phyloP scores from a whole-genome alignment of 2,113 vertebrate species.

The Chaetops frenatus region DNA sequence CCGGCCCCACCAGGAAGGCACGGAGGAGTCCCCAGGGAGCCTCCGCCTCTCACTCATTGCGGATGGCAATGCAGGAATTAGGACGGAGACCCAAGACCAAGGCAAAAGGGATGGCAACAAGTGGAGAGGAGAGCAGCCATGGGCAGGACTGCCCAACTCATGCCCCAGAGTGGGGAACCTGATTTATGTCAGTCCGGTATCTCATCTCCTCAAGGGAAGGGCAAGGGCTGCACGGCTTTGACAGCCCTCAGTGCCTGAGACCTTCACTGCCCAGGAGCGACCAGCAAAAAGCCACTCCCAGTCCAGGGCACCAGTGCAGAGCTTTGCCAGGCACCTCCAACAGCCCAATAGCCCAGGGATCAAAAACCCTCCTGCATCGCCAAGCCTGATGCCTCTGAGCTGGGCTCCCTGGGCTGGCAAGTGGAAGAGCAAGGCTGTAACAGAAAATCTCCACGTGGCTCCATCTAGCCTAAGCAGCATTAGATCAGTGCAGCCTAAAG shows the following conservation, averaged over 20 bases:
- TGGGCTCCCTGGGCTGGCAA: background rate
- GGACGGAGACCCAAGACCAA: background rate
- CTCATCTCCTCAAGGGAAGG: background rate
- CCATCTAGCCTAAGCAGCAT: background rate
- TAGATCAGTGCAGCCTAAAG: background rate
- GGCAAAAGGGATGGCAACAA: background rate
- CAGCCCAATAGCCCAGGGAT: background rate
- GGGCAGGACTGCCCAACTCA: background rate
- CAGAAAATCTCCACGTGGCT: background rate
- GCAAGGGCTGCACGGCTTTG: background rate
- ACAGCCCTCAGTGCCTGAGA: background rate
- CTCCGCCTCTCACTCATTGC: background rate
- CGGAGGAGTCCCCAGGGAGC: fast-evolving
- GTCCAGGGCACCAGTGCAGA: fast-evolving
- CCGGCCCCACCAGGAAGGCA: fast-evolving
- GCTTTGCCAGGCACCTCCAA: background rate
- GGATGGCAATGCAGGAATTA: background rate
- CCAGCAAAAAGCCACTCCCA: background rate
- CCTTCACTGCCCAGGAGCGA: background rate
- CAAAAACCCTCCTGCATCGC: background rate
- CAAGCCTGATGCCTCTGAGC: background rate
- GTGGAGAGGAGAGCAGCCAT: background rate
- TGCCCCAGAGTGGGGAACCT: fast-evolving
- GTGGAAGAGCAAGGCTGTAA: background rate
- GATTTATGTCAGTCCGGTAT: too few relatives aligned